Conservation (phyloP, 2,888 invertebrate species). For the Xanthostigma xanthostigma region DNA sequence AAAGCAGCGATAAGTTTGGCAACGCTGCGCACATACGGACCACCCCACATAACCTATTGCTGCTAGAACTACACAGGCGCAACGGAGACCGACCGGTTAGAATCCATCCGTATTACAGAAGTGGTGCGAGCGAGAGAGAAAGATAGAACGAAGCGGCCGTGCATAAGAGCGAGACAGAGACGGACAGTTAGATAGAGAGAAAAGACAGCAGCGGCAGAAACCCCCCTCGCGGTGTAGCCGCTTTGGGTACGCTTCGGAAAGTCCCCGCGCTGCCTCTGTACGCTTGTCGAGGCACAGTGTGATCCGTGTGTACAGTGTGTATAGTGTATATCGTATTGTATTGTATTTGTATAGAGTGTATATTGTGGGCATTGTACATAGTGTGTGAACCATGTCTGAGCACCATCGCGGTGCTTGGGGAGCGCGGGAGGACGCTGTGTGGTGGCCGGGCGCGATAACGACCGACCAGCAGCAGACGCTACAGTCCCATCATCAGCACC, state of each 20-base stretch:
- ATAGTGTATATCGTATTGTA: constrained; percentile 14
- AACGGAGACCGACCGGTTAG: constrained; percentile 1
- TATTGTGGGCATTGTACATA: constrained; percentile 4
- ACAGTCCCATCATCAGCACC: constrained; percentile 30
- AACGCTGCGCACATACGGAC: constrained; percentile 20
- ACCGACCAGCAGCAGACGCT: constrained; percentile 33
- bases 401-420: constrained; percentile 50
- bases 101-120: constrained; percentile 7
- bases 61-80: constrained; percentile 19
- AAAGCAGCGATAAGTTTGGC: constrained; percentile 19
- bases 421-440: constrained; percentile 41
- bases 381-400: constrained; percentile 37
- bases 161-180: constrained; percentile 10
- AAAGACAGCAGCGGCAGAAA: constrained; percentile 9
- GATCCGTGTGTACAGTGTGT: constrained; percentile 10
- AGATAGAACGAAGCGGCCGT: constrained; percentile 10
- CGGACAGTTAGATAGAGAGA: background rate
- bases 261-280: constrained; percentile 7
- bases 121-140: constrained; percentile 13
- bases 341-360: constrained; percentile 5
- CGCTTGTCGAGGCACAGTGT: constrained; percentile 8
- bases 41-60: constrained; percentile 16
- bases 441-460: constrained; percentile 39
- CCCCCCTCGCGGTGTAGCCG: constrained; percentile 12
- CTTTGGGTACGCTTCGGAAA: constrained; percentile 9